Evolutionary conservation across 2,888 invertebrate species (phyloP).

Genomic region (Chalcosyrphus nemorum): DNA sequence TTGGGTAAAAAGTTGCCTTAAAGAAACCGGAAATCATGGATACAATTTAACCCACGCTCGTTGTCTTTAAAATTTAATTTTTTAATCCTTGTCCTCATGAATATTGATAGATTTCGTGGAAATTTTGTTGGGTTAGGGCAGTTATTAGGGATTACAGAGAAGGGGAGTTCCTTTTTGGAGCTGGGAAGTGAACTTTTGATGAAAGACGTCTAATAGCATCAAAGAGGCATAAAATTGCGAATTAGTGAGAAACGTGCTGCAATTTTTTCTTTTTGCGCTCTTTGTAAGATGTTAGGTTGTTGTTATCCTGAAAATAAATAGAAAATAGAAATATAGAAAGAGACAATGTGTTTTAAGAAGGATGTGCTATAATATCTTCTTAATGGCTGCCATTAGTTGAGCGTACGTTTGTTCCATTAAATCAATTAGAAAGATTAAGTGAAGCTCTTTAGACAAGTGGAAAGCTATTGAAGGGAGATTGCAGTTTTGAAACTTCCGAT

Average conservation of each 20-base stretch:
- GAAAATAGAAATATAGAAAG: not conserved
- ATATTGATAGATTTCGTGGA: not conserved
- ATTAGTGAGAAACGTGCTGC: slow-evolving; percentile 7
- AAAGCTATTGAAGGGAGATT: too few species aligned
- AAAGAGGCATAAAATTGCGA: slow-evolving; percentile 7
- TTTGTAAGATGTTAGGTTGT: slow-evolving; percentile 1
- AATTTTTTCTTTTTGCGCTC: not conserved
- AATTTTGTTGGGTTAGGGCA: not conserved
- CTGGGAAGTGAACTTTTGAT: not conserved
- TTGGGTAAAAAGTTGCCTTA: not conserved
- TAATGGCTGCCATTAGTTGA: not conserved
- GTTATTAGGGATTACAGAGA: not conserved
- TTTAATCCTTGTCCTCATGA: not conserved
- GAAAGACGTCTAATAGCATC: not conserved
- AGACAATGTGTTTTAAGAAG: not conserved
- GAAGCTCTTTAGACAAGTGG: not conserved
- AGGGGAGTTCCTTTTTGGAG: not conserved
- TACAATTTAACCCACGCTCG: not conserved
- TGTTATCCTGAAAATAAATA: not conserved
- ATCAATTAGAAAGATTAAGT: not conserved
- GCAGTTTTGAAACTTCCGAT: too few species aligned
- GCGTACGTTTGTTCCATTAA: slow-evolving; percentile 10
- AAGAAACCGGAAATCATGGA: not conserved
- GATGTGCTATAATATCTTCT: not conserved
- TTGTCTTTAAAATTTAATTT: not conserved